Evolutionary conservation across 1,140 invertebrate species (phyloP), one percentile per base, ranked within the genome.

Genomic region (Xylocopa sonorina): DNA sequence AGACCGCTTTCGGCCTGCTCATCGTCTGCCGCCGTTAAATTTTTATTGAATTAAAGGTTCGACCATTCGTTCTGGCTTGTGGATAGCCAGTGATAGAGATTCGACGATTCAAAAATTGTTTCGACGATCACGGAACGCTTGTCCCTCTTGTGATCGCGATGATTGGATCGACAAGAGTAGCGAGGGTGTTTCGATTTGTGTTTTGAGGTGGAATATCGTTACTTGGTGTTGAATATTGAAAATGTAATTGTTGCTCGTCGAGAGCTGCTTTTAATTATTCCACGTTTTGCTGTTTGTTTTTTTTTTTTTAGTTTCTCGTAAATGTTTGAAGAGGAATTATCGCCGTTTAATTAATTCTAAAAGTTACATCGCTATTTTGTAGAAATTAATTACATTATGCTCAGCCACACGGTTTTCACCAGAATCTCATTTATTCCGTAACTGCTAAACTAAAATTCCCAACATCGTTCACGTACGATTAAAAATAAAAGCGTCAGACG

Each of bases 41-140:
- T 71, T 78, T 78, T 78, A 78, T 78, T 71, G 75, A 78, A 78
- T 78, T 71, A 78, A 55, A 78, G 75, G 75, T 51, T 78, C 46
- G 51, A 71, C 24, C 34, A n/a, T 41, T 68, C 55, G 62, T 32
- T 43, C 21, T 29, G 38, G 16, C 9, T 27, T n/a, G 9, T 14
- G 29, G 14, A 24, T 5, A 51, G 29, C 24, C 53, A 24, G 32
- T 21, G 53, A 69, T 57, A 41, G 66, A 32, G 75, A 77, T 77
- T 77, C 69, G 75, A 43, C 60, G 75, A 50, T 77, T 14, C 32
- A 69, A 69, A 69, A 69, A 77, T 77, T 60, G 75, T 71, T 78
- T 71, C 53, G 38, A 29, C 66, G 43, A 27, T 58, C 41, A 53
- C 48, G 9, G 32, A 4, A 34, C 29, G 21, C 43, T 76, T 76